Evolutionary conservation across 2,888 invertebrate species (phyloP), one percentile per base, ranked within the genome.

Genomic region (Blomia tropicalis): DNA sequence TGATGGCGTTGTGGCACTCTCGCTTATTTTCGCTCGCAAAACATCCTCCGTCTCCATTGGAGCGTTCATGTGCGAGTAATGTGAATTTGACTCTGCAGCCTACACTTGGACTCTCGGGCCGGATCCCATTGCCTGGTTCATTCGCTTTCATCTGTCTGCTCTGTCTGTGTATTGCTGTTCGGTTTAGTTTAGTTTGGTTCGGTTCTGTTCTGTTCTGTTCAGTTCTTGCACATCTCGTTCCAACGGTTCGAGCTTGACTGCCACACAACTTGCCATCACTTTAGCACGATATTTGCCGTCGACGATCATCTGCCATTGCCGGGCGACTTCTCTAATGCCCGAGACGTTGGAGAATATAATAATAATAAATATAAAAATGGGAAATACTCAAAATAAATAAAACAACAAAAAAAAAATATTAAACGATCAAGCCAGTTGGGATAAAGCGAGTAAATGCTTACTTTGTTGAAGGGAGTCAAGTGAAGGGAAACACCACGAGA

Each of bases 31-130:
- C 56, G 11, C 14, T 31, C 3, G 56, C 29, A 56, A 56, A 56
- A 56, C 56, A 56, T 56, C 56, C 56, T 56, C 56, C 56, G 56
- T 56, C 29, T 56, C 56, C 56, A 56, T 22, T 23, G 56, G 30
- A 27, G 56, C 56, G 56, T 56, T 56, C 56, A 56, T 56, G 32
- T 56, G 56, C 32, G n/a, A 56, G 30, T 56, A 56, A 56, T 56
- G 23, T 30, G 56, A 56, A 56, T 56, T 56, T 56, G 56, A 56
- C 51, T 47, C 51, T 47, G 51, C 51, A 25, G 51, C 51, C 51
- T 36, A 7, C 17, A 36, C 36, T 36, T 17, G 36, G 17, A n/a
- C n/a, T n/a, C 36, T 36, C 36, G 36, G 17, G 36, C 36, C 36
- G 36, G 36, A 36, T 36, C n/a, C n/a, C n/a, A n/a, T n/a, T n/a